These are phyloP conservation scores for Tachina lurida DNA, from an alignment of 2,888 invertebrate genomes.

Conservation along the genomic window DNA sequence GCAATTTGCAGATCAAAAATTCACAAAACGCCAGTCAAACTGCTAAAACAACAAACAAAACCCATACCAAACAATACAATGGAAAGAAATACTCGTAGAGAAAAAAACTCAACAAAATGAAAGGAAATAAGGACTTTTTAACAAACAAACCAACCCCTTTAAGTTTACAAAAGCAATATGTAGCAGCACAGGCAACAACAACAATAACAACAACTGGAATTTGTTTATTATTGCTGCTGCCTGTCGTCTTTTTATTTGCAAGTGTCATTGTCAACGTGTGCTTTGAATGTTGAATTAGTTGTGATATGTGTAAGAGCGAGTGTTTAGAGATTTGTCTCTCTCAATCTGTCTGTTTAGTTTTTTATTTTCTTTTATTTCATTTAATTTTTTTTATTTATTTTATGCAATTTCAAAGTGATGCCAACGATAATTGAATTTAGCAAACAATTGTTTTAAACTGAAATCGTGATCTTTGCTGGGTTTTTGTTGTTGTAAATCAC, in stretches of 20 bases:
- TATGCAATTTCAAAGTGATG: slow-evolving; percentile 62
- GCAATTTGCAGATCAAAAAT: slow-evolving; percentile 60
- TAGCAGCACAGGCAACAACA: slow-evolving; percentile 15
- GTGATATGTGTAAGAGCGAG: slow-evolving; percentile 39
- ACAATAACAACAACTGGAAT: slow-evolving; percentile 21
- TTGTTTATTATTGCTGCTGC: slow-evolving; percentile 32
- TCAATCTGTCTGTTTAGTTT: slow-evolving; percentile 32
- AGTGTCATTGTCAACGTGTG: slow-evolving; percentile 71
- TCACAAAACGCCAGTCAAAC: slow-evolving; percentile 60
- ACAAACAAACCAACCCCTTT: slow-evolving; percentile 48
- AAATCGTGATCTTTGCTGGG: slow-evolving; percentile 69
- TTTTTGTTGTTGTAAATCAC: slow-evolving; percentile 64
- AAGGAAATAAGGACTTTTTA: slow-evolving; percentile 47
- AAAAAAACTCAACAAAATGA: slow-evolving; percentile 18
- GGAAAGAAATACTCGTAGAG: slow-evolving; percentile 60
- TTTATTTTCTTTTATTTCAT: neutral
- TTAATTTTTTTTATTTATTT: neutral
- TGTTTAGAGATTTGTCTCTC: slow-evolving; percentile 36
- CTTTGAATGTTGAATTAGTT: slow-evolving; percentile 68
- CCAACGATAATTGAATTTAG: slow-evolving; percentile 71
- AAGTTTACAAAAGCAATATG: slow-evolving; percentile 50
- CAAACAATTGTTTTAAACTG: slow-evolving; percentile 70
- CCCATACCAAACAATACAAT: slow-evolving; percentile 62
- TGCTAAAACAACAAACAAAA: slow-evolving; percentile 20
- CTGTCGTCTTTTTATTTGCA: slow-evolving; percentile 39